Evolutionary conservation across 2,888 invertebrate genomes (phyloP), one percentile per base, ranked within the genome.

Genomic region (Drosophila testacea): DNA sequence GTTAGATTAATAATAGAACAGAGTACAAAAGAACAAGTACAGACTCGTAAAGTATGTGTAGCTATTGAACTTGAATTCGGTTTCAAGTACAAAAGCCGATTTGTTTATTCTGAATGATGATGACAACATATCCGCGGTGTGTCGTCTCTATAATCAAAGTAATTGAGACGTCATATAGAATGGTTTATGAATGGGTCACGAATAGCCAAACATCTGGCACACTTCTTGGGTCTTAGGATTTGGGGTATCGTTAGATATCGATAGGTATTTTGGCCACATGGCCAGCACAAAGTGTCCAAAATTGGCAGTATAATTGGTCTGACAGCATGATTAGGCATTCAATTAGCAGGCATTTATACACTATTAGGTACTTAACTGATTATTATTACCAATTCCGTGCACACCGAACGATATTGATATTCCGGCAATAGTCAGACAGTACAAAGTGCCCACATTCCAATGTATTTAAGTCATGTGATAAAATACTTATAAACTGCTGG

Each of bases 401-500:
- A 76, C 76, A 76, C 52, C 67, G 64, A 59, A 59, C 42, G 34
- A 66, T 77, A 83, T 81, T 86, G 65, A 61, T 83, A 80, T 80
- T 67, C 85, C 28, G 63, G 54, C 74, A 36, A 66, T 75, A 57
- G 63, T 50, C 69, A 68, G 63, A 69, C 64, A 46, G 56, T 57
- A 54, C 11, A 30, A 3, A 22, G 30, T 32, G 4, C 44, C 72
- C 72, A 60, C 81, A 90, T 90, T 89, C 90, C 90, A 84, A 81
- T 76, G 76, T 67, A 72, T 75, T 88, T 80, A 81, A 84, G 84
- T 90, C 89, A 90, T 86, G 55, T 70, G 79, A 81, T 80, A 86
- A 75, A 76, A 69, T 78, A 79, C 76, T 74, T 81, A 75, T 69
- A 47, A 66, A 69, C 50, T 52, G 63, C 38, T 52, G 41, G 42